phyloP scores from a whole-genome alignment of 2,797 vertebrate genomes.

The Heteromormyrus szaboi region DNA sequence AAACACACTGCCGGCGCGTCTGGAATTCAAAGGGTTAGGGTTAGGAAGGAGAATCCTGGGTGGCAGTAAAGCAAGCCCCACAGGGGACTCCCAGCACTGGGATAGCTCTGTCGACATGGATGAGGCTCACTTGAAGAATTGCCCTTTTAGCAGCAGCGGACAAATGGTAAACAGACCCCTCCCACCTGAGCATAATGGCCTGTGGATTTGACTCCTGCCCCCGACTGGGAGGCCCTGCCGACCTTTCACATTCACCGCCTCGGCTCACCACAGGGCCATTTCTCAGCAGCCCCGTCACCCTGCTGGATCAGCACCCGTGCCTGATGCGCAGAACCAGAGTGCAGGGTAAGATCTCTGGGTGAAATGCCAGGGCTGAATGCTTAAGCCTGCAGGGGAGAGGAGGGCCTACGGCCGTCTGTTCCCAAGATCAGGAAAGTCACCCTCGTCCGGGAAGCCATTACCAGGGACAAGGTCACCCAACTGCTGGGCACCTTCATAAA shows the following conservation, averaged over 20 bases:
- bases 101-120: neutral
- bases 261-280: neutral
- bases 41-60: neutral
- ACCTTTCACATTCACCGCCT: conserved; percentile 15
- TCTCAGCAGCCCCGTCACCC: neutral
- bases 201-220: neutral
- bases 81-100: neutral
- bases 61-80: neutral
- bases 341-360: neutral
- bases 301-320: neutral
- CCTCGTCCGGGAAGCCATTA: conserved; percentile 13
- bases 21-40: neutral
- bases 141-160: conserved; percentile 10
- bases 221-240: neutral
- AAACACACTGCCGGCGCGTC: neutral
- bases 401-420: neutral
- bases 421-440: neutral
- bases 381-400: neutral
- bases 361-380: conserved; percentile 12
- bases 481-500: conserved; percentile 10
- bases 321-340: neutral
- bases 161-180: conserved; percentile 9
- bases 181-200: neutral
- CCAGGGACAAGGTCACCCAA: conserved; percentile 7
- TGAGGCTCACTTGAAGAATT: conserved; percentile 8